Evolutionary conservation across 2,797 vertebrate species (phyloP).

Genomic region (Tangara arthus): DNA sequence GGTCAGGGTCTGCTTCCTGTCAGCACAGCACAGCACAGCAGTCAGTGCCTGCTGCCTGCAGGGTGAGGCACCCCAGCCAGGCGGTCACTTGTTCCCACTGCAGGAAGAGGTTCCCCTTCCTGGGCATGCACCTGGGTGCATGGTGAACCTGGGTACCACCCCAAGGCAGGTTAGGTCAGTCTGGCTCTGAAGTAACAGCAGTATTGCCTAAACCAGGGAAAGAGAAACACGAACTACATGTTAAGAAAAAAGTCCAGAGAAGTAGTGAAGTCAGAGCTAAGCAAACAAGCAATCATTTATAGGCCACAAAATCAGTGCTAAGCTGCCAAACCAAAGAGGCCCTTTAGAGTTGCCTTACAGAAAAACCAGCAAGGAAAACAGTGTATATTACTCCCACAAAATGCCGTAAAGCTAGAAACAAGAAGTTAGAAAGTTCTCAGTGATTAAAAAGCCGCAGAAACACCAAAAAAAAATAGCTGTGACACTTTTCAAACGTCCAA

Average conservation of each 20-base stretch:
- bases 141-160: too few species aligned
- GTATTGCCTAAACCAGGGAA: background rate
- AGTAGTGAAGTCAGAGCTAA: conserved; percentile 18
- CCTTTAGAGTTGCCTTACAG: conserved; percentile 46
- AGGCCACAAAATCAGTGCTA: conserved; percentile 43
- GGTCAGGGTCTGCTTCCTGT: background rate
- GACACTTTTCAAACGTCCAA: background rate
- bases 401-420: conserved; percentile 44
- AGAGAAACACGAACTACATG: background rate
- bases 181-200: accelerated
- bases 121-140: accelerated
- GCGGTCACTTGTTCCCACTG: background rate
- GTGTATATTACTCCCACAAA: conserved; percentile 23
- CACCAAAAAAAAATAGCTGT: conserved; percentile 49
- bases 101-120: accelerated
- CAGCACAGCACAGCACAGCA: background rate
- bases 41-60: background rate
- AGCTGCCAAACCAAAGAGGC: conserved; percentile 56
- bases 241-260: background rate
- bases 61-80: background rate
- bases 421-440: conserved; percentile 4
- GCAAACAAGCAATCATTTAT: conserved; percentile 24
- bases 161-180: background rate
- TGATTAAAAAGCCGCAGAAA: conserved; percentile 57
- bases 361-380: conserved; percentile 63